Base-by-base conservation (phyloP, 2,797 vertebrate species). In the Telmatherina bonti region DNA sequence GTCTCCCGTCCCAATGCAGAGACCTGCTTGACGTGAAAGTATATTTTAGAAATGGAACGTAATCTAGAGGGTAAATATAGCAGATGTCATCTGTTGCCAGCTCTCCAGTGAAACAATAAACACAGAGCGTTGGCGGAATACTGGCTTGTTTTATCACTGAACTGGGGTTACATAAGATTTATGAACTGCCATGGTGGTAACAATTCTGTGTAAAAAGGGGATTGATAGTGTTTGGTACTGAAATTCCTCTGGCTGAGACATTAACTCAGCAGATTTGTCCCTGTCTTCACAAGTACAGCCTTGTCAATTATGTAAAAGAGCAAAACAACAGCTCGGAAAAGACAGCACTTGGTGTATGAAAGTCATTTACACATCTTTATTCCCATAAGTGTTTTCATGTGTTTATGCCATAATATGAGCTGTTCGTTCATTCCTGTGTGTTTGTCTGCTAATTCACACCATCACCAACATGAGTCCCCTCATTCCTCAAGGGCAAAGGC, bases 281-380 rank as follows among this genome's bases (percentile, higher is more conserved):
- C 83, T 79, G 90, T 92, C 89, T 89, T 88, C 86, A 81, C 86
- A 75, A 85, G 87, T 81, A 67, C 69, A 79, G 84, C 77, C 85
- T 76, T 91, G 92, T 94, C 91, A 93, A 90, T 93, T 92, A 93
- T 94, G 93, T 84, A 93, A 90, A 92, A 84, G 87, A 90, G 88
- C 87, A 88, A 91, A 93, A 93, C 92, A 93, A 93, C 88, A 86
- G 85, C 76, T 67, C 59, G 79, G 89, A 88, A 88, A 85, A 83
- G 69, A 90, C 79, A 79, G 73, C 67, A 22, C 65, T 82, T 55
- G 54, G 83, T 79, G 85, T 81, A 70, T 66, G 76, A 71, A 85
- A 85, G 91, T 93, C 88, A 93, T 94, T 94, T 93, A 88, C 88
- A 89, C 88, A 65, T 89, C 81, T 82, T 68, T 67, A 88, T 89